Evolutionary conservation across 2,888 invertebrate genomes (phyloP), one percentile per base, ranked within the genome.

Genomic region (Phoenoteleia sp.): DNA sequence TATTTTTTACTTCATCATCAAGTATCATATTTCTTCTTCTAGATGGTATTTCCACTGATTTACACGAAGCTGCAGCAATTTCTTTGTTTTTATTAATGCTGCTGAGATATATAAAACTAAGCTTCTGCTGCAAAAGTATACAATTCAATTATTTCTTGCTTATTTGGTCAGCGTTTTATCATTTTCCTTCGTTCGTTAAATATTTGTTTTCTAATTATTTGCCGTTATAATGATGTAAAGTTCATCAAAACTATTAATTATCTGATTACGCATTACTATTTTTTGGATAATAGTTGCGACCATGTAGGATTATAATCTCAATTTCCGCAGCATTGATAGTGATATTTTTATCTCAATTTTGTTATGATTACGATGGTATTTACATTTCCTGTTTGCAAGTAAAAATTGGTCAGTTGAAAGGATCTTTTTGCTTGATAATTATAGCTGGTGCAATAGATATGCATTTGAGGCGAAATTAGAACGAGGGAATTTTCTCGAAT

Each of bases 201-300:
- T n/a, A n/a, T n/a, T 36, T 4, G 11, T 36, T 36, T 33, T 36
- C 36, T 19, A 17, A 17, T 52, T 25, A 33, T 54, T 52, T 29
- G 25, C 13, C 11, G 23, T 29, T 54, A 52, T 60, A 74, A 81
- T 66, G 74, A 81, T 81, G 60, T 67, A 75, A 60, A 81, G n/a
- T 81, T 74, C 19, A 29, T 42, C 15, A 7, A 81, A 81, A 11
- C 33, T 36, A 33, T 69, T 62, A 54, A 23, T 60, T 60, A 81
- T 75, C 75, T 69, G 47, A 81, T 67, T 81, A 74, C 69, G 33
- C 66, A 74, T 72, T 49, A 49, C 67, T 62, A 69, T n/a, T 62
- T 81, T 62, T n/a, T 60, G 67, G 60, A 62, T 75, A 74, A 81
- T 67, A 75, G 72, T 36, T 9, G 15, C 21, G 21, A 36, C 33